These are phyloP conservation scores for Pelochelys cantorii DNA, from an alignment of 2,797 vertebrate genomes.

Conservation along the genomic window DNA sequence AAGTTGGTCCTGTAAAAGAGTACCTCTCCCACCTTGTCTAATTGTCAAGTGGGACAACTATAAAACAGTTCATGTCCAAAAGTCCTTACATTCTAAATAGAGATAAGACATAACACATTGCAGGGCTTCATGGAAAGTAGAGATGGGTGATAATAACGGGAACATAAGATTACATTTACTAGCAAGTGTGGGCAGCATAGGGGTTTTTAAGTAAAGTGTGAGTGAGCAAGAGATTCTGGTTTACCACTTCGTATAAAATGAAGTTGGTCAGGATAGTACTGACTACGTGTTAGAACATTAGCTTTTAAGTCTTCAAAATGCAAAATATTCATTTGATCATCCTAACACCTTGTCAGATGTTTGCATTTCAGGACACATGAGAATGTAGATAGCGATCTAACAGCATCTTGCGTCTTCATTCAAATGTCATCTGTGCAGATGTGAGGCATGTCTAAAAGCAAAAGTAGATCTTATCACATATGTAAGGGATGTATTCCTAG, in stretches of 20 bases:
- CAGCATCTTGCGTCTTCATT: neutral
- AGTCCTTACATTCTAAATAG: neutral
- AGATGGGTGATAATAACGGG: neutral
- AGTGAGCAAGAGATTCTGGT: neutral
- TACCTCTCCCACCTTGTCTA: neutral
- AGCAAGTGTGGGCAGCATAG: neutral
- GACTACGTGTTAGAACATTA: neutral
- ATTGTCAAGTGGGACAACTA: neutral
- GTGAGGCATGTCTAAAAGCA: neutral
- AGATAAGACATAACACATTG: neutral
- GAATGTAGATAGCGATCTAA: neutral
- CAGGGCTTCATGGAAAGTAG: neutral
- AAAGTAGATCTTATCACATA: constrained; percentile 6
- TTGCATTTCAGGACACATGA: neutral
- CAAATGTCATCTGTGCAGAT: neutral
- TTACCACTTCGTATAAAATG: constrained; percentile 30
- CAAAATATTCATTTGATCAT: neutral
- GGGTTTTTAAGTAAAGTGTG: neutral
- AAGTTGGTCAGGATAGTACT: neutral
- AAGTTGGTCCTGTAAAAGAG: neutral
- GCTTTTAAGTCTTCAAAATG: neutral
- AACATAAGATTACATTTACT: neutral
- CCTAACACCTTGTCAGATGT: neutral
- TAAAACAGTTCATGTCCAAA: neutral
- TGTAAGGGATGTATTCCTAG: neutral